Conservation (phyloP, 2,888 invertebrate genomes). For the Sthenelais limicola region DNA sequence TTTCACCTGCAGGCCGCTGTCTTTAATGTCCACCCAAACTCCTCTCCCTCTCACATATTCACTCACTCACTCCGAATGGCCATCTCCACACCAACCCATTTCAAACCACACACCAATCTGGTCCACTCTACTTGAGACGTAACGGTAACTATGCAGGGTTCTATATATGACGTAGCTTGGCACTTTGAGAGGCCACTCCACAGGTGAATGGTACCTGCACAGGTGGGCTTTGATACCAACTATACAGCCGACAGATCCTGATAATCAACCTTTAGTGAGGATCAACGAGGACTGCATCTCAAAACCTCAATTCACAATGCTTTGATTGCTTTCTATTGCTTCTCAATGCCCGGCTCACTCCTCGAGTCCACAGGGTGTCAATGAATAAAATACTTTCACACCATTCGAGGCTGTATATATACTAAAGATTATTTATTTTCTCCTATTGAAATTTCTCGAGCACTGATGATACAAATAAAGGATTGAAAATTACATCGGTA, state of each 20-base stretch:
- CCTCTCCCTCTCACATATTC: too few species aligned
- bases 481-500: too few species aligned
- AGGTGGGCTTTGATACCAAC: constrained; percentile 20
- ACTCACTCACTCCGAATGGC: neutral
- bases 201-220: constrained; percentile 22
- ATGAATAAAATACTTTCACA: too few species aligned
- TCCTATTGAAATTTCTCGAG: too few species aligned
- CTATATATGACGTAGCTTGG: neutral
- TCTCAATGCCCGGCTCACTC: too few species aligned
- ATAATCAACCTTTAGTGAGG: constrained; percentile 10
- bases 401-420: too few species aligned
- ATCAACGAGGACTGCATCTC: constrained; percentile 31
- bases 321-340: constrained; percentile 13
- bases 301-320: constrained; percentile 21
- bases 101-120: neutral
- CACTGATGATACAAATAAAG: too few species aligned
- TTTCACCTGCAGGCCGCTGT: neutral
- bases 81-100: neutral
- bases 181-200: constrained; percentile 23
- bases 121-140: constrained; percentile 15
- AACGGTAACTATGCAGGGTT: constrained; percentile 1
- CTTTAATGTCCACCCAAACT: too few species aligned
- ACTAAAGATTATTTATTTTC: too few species aligned
- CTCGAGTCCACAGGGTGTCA: too few species aligned
- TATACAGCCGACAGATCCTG: constrained; percentile 16